A percentile compares a stretch with the other conserved stretches of the same genome.
Evolutionary conservation across 2,888 invertebrate species (phyloP).

Genomic region (Ophion obscuratus): DNA sequence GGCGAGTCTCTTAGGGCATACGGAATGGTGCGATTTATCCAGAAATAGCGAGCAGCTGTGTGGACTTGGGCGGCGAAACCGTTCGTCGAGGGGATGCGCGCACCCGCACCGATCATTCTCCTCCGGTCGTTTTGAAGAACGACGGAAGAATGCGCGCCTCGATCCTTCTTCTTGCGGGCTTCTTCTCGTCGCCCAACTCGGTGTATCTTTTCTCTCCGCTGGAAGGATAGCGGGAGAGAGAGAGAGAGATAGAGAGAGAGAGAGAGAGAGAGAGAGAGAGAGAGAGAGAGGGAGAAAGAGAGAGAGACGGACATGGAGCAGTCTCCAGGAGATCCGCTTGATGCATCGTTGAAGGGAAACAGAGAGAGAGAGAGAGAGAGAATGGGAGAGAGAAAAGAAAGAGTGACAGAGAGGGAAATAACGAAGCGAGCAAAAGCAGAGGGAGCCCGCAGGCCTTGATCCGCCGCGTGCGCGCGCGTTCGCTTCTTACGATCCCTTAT

Average conservation of each 20-base stretch:
- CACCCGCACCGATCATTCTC: conserved; percentile 65
- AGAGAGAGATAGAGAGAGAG: conserved; percentile 1
- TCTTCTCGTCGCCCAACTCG: conserved; percentile 68
- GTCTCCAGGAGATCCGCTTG: conserved; percentile 14
- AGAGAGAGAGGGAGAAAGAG: conserved; percentile 1
- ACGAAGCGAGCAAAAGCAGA: conserved; percentile 61
- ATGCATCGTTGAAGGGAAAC: conserved; percentile 17
- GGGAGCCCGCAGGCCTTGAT: conserved; percentile 76
- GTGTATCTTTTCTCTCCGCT: conserved; percentile 41
- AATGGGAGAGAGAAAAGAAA: conserved; percentile 26
- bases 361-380: conserved; percentile 35
- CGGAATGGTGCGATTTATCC: conserved; percentile 6
- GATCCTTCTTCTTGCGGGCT: conserved; percentile 57
- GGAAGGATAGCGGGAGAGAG: background rate
- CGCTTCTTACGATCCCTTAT: conserved; percentile 79
- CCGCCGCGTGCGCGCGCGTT: conserved; percentile 76
- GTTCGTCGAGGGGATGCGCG: conserved; percentile 47
- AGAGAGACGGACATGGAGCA: conserved; percentile 11
- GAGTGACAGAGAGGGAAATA: conserved; percentile 33
- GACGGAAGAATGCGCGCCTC: conserved; percentile 77
- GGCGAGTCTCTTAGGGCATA: conserved; percentile 3
- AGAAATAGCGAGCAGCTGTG: conserved; percentile 53
- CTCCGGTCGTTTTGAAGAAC: conserved; percentile 70
- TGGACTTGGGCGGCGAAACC: conserved; percentile 29
- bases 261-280: conserved; percentile 4